Percentiles rank a stretch among this genome's conserved stretches.
phyloP scores from a whole-genome alignment of 53 echinoderm and acorn worm species.

The Zoroaster sp. region DNA sequence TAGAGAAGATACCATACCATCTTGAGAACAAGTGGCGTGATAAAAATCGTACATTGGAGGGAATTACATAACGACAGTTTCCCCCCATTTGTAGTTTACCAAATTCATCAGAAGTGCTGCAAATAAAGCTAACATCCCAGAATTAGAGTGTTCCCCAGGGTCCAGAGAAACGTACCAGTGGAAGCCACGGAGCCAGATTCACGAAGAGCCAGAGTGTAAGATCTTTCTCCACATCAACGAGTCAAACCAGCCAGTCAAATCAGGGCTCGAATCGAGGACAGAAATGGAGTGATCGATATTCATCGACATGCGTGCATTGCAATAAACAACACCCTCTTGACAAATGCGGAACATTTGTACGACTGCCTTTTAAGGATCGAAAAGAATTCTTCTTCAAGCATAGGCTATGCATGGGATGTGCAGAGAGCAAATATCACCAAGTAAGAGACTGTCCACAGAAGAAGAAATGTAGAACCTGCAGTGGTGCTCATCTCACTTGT shows the following conservation, averaged over 20 bases:
- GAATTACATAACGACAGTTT: not conserved
- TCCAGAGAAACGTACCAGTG: not conserved
- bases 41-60: slow-evolving; percentile 1
- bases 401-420: slow-evolving; percentile 35
- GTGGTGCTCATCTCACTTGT: slow-evolving; percentile 7
- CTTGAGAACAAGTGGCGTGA: slow-evolving; percentile 56
- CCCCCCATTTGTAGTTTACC: slow-evolving; percentile 25
- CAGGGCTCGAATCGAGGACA: not conserved
- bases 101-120: slow-evolving; percentile 30
- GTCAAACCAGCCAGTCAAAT: not conserved
- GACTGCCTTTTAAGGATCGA: not conserved
- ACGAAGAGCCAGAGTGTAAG: not conserved
- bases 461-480: not conserved
- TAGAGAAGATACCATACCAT: slow-evolving; percentile 47
- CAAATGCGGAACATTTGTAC: not conserved
- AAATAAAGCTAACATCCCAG: slow-evolving; percentile 50
- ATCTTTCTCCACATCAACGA: not conserved
- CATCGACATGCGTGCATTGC: slow-evolving; percentile 14
- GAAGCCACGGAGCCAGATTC: too few relatives aligned
- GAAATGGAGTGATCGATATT: too few relatives aligned
- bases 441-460: not conserved
- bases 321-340: not conserved
- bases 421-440: not conserved
- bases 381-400: slow-evolving; percentile 10
- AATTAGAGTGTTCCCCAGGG: not conserved